Evolutionary conservation across 2,113 vertebrate genomes (phyloP).

Genomic region (Columba livia): DNA sequence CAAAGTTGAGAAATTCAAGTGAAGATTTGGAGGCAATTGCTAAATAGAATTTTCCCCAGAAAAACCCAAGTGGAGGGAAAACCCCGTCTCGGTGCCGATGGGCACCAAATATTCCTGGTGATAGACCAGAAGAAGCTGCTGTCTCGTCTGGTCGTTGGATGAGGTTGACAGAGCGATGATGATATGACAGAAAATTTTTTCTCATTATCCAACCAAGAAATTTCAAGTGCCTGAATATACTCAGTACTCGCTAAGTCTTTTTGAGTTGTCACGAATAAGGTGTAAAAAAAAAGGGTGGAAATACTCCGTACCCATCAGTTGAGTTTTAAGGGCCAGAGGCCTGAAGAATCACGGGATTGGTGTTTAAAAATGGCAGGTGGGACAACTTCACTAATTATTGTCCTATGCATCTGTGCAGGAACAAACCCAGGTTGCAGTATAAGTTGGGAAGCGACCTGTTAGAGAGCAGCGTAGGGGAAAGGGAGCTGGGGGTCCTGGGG

Average conservation of each 20-base stretch:
- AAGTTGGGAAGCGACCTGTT: too few relatives aligned
- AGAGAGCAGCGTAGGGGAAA: too few relatives aligned
- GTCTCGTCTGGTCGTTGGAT: neutral
- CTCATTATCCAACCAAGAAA: neutral
- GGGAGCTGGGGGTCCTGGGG: too few relatives aligned
- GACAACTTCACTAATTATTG: neutral
- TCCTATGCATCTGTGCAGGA: neutral
- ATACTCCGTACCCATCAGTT: neutral
- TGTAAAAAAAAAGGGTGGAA: neutral
- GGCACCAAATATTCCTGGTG: fast-evolving
- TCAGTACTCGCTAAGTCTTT: fast-evolving
- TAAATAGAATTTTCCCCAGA: neutral
- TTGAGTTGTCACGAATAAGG: neutral
- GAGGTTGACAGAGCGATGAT: fast-evolving
- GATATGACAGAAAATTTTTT: neutral
- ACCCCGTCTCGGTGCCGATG: fast-evolving
- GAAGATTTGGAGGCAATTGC: neutral
- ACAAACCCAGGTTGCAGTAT: too few relatives aligned
- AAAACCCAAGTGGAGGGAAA: neutral
- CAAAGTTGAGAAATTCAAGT: constrained; percentile 17
- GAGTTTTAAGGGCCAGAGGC: neutral
- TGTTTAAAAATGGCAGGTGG: neutral
- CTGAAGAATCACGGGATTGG: fast-evolving
- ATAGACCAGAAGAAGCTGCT: neutral
- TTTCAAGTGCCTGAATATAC: neutral